Conservation (phyloP, 2,113 vertebrate species). For the Crotalus helleri region DNA sequence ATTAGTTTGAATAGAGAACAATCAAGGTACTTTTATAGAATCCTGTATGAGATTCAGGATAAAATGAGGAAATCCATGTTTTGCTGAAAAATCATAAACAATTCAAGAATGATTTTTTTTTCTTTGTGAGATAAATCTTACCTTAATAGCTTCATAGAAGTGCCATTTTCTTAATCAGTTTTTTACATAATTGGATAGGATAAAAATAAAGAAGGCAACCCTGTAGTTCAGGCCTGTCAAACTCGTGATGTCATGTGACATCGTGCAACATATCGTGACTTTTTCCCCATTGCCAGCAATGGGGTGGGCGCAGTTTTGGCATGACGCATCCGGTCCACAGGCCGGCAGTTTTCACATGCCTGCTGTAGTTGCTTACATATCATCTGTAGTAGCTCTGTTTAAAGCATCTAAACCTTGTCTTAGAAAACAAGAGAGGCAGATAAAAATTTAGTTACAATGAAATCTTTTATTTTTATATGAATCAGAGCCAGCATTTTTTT, state of each 20-base stretch:
- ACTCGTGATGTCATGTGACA: too few relatives aligned
- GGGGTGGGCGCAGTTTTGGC: too few relatives aligned
- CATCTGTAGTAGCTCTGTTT: background rate
- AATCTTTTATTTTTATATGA: background rate
- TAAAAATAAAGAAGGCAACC: background rate
- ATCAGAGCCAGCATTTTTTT: background rate
- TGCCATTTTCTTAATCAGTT: background rate
- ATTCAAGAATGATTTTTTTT: background rate
- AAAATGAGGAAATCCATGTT: background rate
- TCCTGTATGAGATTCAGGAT: background rate
- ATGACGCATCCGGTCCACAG: too few relatives aligned
- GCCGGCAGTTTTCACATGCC: too few relatives aligned
- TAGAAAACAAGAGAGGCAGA: background rate
- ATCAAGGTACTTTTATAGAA: conserved; percentile 8
- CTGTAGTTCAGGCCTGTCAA: background rate
- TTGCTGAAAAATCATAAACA: background rate
- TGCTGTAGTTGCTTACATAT: background rate
- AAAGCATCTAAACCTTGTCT: background rate
- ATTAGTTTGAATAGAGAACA: conserved; percentile 10
- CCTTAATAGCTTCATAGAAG: background rate
- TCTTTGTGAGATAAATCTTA: background rate
- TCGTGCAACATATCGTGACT: too few relatives aligned
- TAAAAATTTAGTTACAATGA: background rate
- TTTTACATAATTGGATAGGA: background rate
- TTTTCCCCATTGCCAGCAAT: too few relatives aligned